These are phyloP conservation scores for Argya squamiceps DNA, from an alignment of 2,797 vertebrate genomes.

Conservation along the genomic window DNA sequence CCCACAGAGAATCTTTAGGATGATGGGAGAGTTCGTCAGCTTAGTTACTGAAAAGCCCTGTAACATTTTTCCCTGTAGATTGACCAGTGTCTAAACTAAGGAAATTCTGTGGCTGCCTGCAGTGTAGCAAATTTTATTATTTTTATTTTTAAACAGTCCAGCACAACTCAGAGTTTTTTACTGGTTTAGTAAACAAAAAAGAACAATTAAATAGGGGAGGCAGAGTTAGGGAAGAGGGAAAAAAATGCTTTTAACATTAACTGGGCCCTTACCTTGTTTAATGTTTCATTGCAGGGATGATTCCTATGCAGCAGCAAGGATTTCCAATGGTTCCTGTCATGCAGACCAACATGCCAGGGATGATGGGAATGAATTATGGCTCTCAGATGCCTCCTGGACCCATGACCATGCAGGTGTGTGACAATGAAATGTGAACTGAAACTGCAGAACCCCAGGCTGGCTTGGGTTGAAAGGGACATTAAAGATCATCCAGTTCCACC, in stretches of 20 bases:
- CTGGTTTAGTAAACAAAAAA: neutral
- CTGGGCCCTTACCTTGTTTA: neutral
- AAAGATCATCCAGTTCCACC: neutral
- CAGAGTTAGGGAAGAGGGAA: fast-evolving
- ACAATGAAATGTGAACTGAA: neutral
- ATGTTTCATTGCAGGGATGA: slow-evolving; percentile 82
- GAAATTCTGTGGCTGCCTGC: neutral
- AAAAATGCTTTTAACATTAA: neutral
- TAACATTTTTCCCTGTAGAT: neutral
- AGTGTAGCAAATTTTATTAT: too few species aligned
- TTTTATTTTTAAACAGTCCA: neutral
- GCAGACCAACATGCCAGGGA: slow-evolving; percentile 93
- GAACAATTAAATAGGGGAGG: neutral
- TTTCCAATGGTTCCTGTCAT: slow-evolving; percentile 94
- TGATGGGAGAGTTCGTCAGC: neutral
- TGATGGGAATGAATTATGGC: slow-evolving; percentile 95
- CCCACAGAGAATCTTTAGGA: neutral
- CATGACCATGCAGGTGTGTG: slow-evolving; percentile 90
- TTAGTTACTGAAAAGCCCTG: neutral
- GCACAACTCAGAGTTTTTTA: neutral
- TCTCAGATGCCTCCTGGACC: slow-evolving; percentile 90
- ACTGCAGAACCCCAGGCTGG: neutral
- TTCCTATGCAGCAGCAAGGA: slow-evolving; percentile 91
- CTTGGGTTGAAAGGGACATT: neutral
- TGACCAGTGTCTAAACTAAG: neutral